Percentiles rank a stretch among this genome's conserved stretches.
phyloP scores from a whole-genome alignment of 2,113 vertebrate genomes.

The Rynchops niger region DNA sequence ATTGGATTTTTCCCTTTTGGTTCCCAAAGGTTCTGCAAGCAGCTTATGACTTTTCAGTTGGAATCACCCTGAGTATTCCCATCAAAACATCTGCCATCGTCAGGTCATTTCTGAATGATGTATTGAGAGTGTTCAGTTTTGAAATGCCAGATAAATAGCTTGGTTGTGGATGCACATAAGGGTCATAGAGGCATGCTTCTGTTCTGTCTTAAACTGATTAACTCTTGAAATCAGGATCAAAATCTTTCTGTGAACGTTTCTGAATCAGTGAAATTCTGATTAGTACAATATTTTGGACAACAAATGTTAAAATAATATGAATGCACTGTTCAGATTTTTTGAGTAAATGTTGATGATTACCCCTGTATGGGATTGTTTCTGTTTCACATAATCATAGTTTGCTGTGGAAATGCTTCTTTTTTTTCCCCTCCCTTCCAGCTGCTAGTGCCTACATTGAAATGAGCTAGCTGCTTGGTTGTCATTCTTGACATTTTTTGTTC shows the following conservation, averaged over 20 bases:
- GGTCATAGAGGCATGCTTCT: neutral
- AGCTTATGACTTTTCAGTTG: neutral
- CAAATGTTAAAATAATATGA: neutral
- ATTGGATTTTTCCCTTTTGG: neutral
- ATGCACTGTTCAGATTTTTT: neutral
- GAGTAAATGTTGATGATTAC: neutral
- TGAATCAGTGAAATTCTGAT: neutral
- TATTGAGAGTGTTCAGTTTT: neutral
- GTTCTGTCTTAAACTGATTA: neutral
- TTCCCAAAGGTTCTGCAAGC: neutral
- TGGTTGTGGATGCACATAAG: neutral
- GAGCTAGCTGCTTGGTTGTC: neutral
- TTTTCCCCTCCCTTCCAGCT: neutral
- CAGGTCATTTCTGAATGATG: neutral
- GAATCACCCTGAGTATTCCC: neutral
- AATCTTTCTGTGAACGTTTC: neutral
- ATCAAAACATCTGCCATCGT: neutral
- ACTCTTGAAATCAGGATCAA: neutral
- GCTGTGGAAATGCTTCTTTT: neutral
- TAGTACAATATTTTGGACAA: neutral
- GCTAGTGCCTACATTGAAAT: neutral
- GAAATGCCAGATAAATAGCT: neutral
- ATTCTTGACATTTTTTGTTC: neutral
- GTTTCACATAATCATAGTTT: neutral
- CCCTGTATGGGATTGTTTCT: neutral